Conservation (phyloP, 2,888 invertebrate species). For the Scrobipalpa atriplicella region DNA sequence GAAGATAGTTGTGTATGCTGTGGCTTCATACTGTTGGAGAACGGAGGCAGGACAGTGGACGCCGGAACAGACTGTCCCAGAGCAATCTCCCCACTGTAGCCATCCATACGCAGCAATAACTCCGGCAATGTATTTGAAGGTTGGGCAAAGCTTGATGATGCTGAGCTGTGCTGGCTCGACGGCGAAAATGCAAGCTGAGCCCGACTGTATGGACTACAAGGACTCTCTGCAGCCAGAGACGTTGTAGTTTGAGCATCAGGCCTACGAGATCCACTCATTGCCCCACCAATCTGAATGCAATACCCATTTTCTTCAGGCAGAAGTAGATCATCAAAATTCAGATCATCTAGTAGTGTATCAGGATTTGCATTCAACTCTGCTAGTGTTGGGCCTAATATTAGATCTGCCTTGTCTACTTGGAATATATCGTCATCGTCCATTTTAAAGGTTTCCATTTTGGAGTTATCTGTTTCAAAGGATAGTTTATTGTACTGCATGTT, state of each 20-base stretch:
- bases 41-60: conserved; percentile 77
- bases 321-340: conserved; percentile 93
- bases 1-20: conserved; percentile 88
- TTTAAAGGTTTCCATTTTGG: conserved; percentile 85
- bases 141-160: conserved; percentile 74
- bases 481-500: conserved; percentile 69
- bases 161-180: conserved; percentile 85
- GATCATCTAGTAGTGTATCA: conserved; percentile 90
- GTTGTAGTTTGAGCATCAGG: conserved; percentile 51
- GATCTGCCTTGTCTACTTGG: conserved; percentile 93
- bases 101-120: conserved; percentile 86
- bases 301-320: conserved; percentile 87
- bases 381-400: conserved; percentile 91
- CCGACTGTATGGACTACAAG: conserved; percentile 79
- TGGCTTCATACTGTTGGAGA: conserved; percentile 65
- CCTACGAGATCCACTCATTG: conserved; percentile 70
- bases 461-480: conserved; percentile 68
- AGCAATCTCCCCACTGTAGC: conserved; percentile 78
- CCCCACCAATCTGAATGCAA: conserved; percentile 77
- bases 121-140: conserved; percentile 82
- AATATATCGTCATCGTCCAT: conserved; percentile 96
- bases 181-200: conserved; percentile 84
- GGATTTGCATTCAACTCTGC: conserved; percentile 94
- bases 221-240: conserved; percentile 63
- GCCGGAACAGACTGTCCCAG: conserved; percentile 86